Base-by-base conservation (phyloP, 2,113 vertebrate species). In the Cryptotis parvus region DNA sequence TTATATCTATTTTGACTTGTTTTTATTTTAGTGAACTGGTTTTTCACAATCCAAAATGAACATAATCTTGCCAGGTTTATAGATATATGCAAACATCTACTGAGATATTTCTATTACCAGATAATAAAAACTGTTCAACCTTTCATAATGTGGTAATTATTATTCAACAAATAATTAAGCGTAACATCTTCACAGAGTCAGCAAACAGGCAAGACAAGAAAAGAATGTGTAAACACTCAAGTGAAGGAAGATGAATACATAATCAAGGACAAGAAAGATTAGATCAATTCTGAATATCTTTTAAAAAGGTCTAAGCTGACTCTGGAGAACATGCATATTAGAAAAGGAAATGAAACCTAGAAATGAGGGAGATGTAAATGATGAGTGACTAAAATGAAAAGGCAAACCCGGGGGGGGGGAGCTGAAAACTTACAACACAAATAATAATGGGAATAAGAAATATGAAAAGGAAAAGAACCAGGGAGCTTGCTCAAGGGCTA, bases 111-210 rank as follows among this genome's bases (percentile, higher is more conserved):
- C 89, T 86, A 70, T 81, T 18, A 87, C 77, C 15, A 87, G 37
- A 91, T 87, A 73, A 92, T 68, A 91, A 93, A 95, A 94, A 81
- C n/a, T 81, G 8, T 78, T 94, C 91, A 96, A 61, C 83, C 77
- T 94, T 92, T 92, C n/a, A 92, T 95, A 94, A 94, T 91, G 33
- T 75, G 55, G 39, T 93, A 80, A 90, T 96, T 94, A 96, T 86
- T 84, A 89, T 88, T 91, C 84, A 95, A 80, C 92, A 87, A 84
- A 92, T 87, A 95, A 94, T 95, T 96, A 95, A 91, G 83, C 55
- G 79, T 26, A 39, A 52, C 29, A 3, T 86, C 85, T 95, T 90
- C 75, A 35, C 15, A 63, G 85, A 96, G 75, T 95, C 79, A 89
- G 78, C 72, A 91, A 94, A 92, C 24, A 94, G 20, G 16, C 73